Conservation (phyloP, 2,888 invertebrate species). For the Tiliacea aurago region DNA sequence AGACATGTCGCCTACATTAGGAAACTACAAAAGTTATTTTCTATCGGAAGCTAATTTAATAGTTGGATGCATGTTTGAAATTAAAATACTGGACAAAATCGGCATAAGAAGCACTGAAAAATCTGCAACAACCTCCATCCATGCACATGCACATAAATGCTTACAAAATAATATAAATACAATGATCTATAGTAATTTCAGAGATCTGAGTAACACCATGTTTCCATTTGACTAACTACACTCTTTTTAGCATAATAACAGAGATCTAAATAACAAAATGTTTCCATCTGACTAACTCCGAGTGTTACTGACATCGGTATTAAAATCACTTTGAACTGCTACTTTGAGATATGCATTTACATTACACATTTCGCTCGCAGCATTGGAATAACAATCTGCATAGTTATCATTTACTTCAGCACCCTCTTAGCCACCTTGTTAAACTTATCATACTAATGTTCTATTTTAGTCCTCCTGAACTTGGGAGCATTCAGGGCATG, state of each 20-base stretch:
- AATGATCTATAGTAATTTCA: background rate
- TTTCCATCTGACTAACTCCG: background rate
- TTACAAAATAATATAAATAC: background rate
- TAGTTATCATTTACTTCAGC: conserved; percentile 22
- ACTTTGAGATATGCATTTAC: conserved; percentile 12
- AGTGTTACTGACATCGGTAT: conserved; percentile 13
- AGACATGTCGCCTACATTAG: background rate
- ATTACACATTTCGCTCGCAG: conserved; percentile 21
- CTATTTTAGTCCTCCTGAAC: conserved; percentile 39
- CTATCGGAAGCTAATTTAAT: background rate
- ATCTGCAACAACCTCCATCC: background rate
- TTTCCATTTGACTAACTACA: too few species aligned
- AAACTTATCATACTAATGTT: conserved; percentile 9
- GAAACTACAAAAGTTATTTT: background rate
- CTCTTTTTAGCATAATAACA: background rate
- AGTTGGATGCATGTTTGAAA: background rate
- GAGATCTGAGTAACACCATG: too few species aligned
- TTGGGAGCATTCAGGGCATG: conserved; percentile 10
- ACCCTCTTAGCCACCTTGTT: conserved; percentile 16
- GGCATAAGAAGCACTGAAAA: background rate
- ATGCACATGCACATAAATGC: background rate
- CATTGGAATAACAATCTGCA: conserved; percentile 34
- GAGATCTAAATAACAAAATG: background rate
- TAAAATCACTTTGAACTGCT: conserved; percentile 22
- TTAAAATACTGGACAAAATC: background rate